Conservation (phyloP, 2,113 vertebrate genomes). For the Lethenteron camtschaticum region DNA sequence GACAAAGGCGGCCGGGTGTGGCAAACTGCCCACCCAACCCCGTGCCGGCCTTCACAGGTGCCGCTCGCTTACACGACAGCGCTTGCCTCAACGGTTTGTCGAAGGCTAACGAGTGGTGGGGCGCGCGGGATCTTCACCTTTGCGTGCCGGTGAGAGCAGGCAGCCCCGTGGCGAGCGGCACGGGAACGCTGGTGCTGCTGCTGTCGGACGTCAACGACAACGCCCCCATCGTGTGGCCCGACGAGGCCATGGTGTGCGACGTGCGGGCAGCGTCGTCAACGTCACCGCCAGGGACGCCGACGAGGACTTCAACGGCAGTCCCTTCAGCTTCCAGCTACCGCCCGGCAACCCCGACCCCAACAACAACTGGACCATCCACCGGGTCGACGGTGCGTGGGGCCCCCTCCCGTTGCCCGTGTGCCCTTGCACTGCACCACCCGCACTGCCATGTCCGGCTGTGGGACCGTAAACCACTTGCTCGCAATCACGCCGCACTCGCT, state of each 20-base stretch:
- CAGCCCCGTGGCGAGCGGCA: constrained; percentile 58
- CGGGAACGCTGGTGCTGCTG: constrained; percentile 71
- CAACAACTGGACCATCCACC: constrained; percentile 81
- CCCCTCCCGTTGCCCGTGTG: no score
- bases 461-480: no score
- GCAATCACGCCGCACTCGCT: no score
- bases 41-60: no score
- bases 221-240: constrained; percentile 54
- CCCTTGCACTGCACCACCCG: no score
- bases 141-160: constrained; percentile 22
- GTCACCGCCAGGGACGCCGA: constrained; percentile 71
- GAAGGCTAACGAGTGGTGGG: no score
- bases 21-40: no score
- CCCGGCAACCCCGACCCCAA: constrained; percentile 37
- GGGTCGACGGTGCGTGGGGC: constrained; percentile 42
- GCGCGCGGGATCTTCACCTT: no score
- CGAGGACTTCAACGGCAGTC: constrained; percentile 62
- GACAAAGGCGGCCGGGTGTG: no score
- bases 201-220: constrained; percentile 95
- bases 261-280: constrained; percentile 51
- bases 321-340: constrained; percentile 81
- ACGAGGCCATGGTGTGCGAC: constrained; percentile 80
- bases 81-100: no score
- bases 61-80: no score
- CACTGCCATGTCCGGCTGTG: no score